These are phyloP conservation scores for Geophilus truncorum DNA, from an alignment of 2,888 invertebrate species.

Conservation along the genomic window DNA sequence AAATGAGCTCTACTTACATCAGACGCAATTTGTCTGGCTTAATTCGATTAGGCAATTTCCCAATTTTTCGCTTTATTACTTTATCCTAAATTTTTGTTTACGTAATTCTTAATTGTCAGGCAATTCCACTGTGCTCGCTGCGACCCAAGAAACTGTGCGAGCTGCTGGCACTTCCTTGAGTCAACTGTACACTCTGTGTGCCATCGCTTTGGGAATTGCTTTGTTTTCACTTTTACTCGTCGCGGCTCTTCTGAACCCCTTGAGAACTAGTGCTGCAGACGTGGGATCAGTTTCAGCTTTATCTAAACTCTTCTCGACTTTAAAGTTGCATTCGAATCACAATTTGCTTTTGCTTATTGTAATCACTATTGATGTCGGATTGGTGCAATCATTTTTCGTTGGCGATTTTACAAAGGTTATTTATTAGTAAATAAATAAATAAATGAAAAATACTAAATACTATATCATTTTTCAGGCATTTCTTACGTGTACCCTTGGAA, in stretches of 20 bases:
- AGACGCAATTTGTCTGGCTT: no score
- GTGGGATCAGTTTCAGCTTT: not conserved
- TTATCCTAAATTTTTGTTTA: not conserved
- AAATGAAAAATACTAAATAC: no score
- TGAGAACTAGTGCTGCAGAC: not conserved
- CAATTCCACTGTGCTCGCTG: not conserved
- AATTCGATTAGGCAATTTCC: not conserved
- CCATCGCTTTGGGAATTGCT: not conserved
- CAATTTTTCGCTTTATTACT: not conserved
- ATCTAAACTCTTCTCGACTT: conserved; percentile 48
- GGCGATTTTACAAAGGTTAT: conserved; percentile 57
- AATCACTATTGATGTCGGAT: conserved; percentile 91
- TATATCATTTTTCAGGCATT: conserved; percentile 35
- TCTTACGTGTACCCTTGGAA: conserved; percentile 36
- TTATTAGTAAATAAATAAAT: not conserved
- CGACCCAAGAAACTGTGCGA: not conserved
- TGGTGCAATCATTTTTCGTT: conserved; percentile 95
- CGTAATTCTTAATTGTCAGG: not conserved
- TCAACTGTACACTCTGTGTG: conserved; percentile 1
- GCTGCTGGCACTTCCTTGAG: not conserved
- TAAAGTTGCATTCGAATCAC: conserved; percentile 82
- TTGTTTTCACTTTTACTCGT: conserved; percentile 4
- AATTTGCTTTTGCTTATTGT: conserved; percentile 90
- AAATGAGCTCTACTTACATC: not conserved
- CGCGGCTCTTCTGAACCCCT: conserved; percentile 11